Evolutionary conservation across 2,113 vertebrate genomes (phyloP), one percentile per base, ranked within the genome.

Genomic region (Montifringilla adamsi): DNA sequence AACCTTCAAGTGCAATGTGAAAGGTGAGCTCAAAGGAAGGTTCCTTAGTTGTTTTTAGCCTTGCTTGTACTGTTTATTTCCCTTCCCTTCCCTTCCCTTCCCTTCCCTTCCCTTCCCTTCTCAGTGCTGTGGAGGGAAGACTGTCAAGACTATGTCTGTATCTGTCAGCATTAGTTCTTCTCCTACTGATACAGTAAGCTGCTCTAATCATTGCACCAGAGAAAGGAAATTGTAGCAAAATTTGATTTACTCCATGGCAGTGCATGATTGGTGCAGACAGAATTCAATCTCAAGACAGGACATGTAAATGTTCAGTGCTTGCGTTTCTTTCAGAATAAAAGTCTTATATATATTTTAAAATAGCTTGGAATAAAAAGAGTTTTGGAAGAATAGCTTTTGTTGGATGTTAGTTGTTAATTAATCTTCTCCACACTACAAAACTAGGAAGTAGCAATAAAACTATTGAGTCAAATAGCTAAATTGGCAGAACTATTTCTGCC

Each of bases 1-100:
- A 77, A 98, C 88, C 30, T 84, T 96, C 93, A 98, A 98, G 64
- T 99, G 99, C 43, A 95, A 47, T 16, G 98, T 99, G 58, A 72
- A 96, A 86, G 99, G 99, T 99, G 94, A 98, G 97, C 37, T 75
- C 56, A 52, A 70, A 68, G 56, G 9, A 50, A 66, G 46, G 39
- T 63, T 82, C 21, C 39, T 84, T 56, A 49, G 44, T 70, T 69
- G 50, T 60, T 89, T 55, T 33, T 20, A 69, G 14, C 30, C 17
- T 66, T 17, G 7, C 46, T 53, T 60, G 7, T 11, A 28, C 7
- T 58, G 20, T 43, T 28, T 50, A 14, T 13, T 66, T 43, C 15
- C n/a, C 56, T 44, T 20, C 21, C 30, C 41, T 15, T 50, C 20
- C 5, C 37, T 13, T 31, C 9, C 7, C 26, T 24, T 79, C 31